phyloP scores from a whole-genome alignment of 2,888 invertebrate genomes.

The Drosophila rellima region DNA sequence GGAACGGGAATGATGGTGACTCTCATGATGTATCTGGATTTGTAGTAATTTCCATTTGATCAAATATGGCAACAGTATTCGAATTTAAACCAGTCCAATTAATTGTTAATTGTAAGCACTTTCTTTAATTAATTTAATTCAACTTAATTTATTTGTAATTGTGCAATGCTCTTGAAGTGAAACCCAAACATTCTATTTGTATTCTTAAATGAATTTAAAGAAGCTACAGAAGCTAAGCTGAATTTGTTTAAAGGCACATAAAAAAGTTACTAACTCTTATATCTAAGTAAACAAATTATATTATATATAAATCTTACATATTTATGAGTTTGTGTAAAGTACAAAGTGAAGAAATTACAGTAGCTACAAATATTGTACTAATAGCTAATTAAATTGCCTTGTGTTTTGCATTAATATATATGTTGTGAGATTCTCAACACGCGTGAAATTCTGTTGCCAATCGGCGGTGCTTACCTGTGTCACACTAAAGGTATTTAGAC shows the following conservation, averaged over 20 bases:
- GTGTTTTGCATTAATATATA: slow-evolving; percentile 76
- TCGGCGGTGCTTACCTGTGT: slow-evolving; percentile 51
- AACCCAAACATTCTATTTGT: slow-evolving; percentile 1
- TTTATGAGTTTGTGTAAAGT: slow-evolving; percentile 33
- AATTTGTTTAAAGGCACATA: slow-evolving; percentile 5
- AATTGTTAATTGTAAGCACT: slow-evolving; percentile 1
- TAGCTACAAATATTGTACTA: slow-evolving; percentile 7
- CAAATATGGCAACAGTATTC: slow-evolving; percentile 56
- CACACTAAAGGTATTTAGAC: slow-evolving; percentile 79
- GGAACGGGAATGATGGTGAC: slow-evolving; percentile 86
- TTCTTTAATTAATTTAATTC: slow-evolving; percentile 1
- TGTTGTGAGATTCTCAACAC: slow-evolving; percentile 81
- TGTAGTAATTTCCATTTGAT: slow-evolving; percentile 43
- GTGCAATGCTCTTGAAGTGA: slow-evolving; percentile 60
- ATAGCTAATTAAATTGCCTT: slow-evolving; percentile 32
- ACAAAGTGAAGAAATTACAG: slow-evolving; percentile 45
- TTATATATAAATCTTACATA: slow-evolving; percentile 18
- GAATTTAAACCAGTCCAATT: slow-evolving; percentile 29
- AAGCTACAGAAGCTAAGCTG: slow-evolving; percentile 39
- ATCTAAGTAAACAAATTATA: slow-evolving; percentile 38
- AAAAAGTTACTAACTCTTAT: slow-evolving; percentile 37
- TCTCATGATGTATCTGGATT: slow-evolving; percentile 83
- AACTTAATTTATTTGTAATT: slow-evolving; percentile 38
- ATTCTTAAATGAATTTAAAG: slow-evolving; percentile 19
- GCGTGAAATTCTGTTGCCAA: slow-evolving; percentile 64